A percentile compares a stretch with the other conserved stretches of the same genome.
Evolutionary conservation across 2,797 vertebrate genomes (phyloP).

Genomic region (Smutsia temminckii): DNA sequence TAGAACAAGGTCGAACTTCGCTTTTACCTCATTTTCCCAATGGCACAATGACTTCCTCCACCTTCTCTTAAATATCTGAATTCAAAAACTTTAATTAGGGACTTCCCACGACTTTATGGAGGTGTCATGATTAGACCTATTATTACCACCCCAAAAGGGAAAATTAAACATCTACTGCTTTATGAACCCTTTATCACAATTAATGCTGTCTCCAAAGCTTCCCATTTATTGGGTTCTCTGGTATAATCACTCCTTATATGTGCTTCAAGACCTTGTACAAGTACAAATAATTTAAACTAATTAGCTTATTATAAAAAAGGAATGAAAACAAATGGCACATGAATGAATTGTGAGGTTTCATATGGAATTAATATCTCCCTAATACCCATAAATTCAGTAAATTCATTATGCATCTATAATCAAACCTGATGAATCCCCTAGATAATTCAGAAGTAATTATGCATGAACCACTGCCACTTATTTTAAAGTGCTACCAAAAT

Average conservation of each 20-base stretch:
- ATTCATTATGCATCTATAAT: slow-evolving; percentile 87
- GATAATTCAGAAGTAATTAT: slow-evolving; percentile 87
- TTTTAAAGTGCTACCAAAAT: slow-evolving; percentile 82
- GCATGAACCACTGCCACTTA: slow-evolving; percentile 84
- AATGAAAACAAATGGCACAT: slow-evolving; percentile 88
- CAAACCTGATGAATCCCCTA: slow-evolving; percentile 87
- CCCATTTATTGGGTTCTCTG: slow-evolving; percentile 83
- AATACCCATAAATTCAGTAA: slow-evolving; percentile 86
- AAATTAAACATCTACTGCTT: slow-evolving; percentile 84
- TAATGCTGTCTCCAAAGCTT: slow-evolving; percentile 81
- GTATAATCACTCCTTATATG: slow-evolving; percentile 86
- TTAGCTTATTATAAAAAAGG: slow-evolving; percentile 87
- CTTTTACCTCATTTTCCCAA: slow-evolving; percentile 2
- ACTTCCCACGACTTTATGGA: slow-evolving; percentile 80
- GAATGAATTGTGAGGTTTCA: slow-evolving; percentile 86
- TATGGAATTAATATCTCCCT: slow-evolving; percentile 85
- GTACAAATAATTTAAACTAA: slow-evolving; percentile 89
- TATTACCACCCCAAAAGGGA: slow-evolving; percentile 84
- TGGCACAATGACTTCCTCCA: slow-evolving; percentile 38
- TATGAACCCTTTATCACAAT: slow-evolving; percentile 85
- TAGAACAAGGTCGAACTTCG: background rate
- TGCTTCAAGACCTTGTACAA: slow-evolving; percentile 86
- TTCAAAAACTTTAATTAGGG: slow-evolving; percentile 81
- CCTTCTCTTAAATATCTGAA: slow-evolving; percentile 76
- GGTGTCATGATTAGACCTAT: slow-evolving; percentile 83